Base-by-base conservation (phyloP, 2,888 invertebrate species). In the Coleophora deauratella region DNA sequence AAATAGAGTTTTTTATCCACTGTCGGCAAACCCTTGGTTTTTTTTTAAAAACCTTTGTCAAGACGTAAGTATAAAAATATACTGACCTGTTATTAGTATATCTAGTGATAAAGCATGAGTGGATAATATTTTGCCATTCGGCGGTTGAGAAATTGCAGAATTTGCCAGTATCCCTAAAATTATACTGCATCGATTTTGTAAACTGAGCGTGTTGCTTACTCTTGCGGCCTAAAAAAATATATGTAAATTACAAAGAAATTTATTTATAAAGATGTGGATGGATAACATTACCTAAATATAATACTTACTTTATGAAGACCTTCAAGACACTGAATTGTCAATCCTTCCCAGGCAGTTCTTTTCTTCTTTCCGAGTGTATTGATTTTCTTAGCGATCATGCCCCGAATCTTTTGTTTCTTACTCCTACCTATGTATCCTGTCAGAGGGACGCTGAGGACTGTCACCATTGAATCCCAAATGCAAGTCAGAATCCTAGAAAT, bases 101-200 rank as follows among this genome's bases (percentile, higher is more conserved):
- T 98, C 97, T 84, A 98, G 90, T 33, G 96, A 97, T 49, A 98
- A 82, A 0, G 96, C 95, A 62, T 98, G 97, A 0, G 96, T 94
- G 27, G 95, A 93, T 35, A 95, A 89, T 46, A 96, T 89, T 56
- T 93, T 91, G 0, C 91, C 90, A 1, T 92, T 92, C 10, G 91
- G 89, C 3, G 90, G 90, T 57, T 93, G 90, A 10, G 93, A 94
- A 61, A 97, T 97, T 0, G 97, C 96, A 1, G 97, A 95, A 44
- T 93, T 92, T 0, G 96, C 95, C 37, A 98, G 73, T 21, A 96
- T 84, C 6, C 93, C 91, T 52, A 98, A 89, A 48, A 98, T 95
- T 53, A 94, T 94, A 40, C 96, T 97, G 65, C 97, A 97, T 36
- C 97, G 89, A 55, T 92, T 92, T 75, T 98, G 97, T 33, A 98